Evolutionary conservation across 2,888 invertebrate genomes (phyloP), one percentile per base, ranked within the genome.

Genomic region (Serripes groenlandicus): DNA sequence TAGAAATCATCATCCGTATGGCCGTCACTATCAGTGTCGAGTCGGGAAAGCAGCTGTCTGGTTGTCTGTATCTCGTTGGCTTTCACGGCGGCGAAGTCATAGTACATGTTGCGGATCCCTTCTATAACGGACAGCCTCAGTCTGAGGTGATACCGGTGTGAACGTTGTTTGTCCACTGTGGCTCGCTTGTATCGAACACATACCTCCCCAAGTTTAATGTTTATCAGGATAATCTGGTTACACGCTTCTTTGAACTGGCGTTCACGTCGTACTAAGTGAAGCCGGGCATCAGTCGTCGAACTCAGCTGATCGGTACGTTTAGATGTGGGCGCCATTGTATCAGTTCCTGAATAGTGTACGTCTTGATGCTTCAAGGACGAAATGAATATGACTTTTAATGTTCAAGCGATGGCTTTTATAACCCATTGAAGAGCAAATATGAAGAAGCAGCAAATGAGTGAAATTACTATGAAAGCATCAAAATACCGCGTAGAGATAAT

Each of bases 141-240:
- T 52, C 91, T 81, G n/a, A 91, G 79, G 30, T 83, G 87, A 84
- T 92, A 92, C 49, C 91, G 89, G 85, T 91, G 90, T 0, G 90
- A 81, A 23, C 89, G 78, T 70, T 79, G 74, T 74, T 91, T 89
- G 35, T 81, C 81, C 30, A 75, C 58, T 78, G 81, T 86, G 37
- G 92, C 91, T 23, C 83, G 82, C 54, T 88, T 87, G 86, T 92
- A 92, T 11, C 92, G 87, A 56, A 77, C 60, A 60, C 78, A 70
- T 35, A 89, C 71, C 18, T 81, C 87, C 18, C 83, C 82, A 42
- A 92, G 84, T 35, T 85, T 81, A 9, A 79, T 76, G 85, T 91
- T 90, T 35, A 92, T 79, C 34, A 89, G 82, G 1, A 89, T 78
- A 34, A 92, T 91, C 84, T 92, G 92, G 56, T 89, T 87, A 72